A percentile compares a stretch with the other conserved stretches of the same genome.
Evolutionary conservation across 2,113 vertebrate genomes (phyloP).

Genomic region (Mystacornis crossleyi): DNA sequence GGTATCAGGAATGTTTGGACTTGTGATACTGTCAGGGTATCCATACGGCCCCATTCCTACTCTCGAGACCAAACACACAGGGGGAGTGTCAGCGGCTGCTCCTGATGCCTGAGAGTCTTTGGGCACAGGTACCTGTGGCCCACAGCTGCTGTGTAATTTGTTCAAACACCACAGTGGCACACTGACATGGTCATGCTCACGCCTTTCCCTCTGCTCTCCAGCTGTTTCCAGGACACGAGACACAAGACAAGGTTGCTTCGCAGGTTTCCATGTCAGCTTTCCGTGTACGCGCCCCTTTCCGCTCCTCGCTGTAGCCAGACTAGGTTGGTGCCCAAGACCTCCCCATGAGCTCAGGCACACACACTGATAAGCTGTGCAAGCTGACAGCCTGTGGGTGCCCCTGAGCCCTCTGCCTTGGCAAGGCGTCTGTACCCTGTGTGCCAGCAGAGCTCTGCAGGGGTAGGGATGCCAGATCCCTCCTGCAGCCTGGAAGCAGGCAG

Average conservation of each 20-base stretch:
- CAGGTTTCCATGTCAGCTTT: not conserved
- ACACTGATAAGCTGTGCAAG: not conserved
- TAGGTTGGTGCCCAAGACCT: not conserved
- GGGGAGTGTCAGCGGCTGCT: not conserved
- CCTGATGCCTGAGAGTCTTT: not conserved
- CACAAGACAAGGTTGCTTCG: not conserved
- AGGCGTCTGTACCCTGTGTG: not conserved
- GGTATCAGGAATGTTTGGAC: no score
- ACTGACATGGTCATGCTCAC: no score
- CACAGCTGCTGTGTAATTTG: not conserved
- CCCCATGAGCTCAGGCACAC: not conserved
- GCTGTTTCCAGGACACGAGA: not conserved
- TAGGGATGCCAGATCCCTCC: not conserved
- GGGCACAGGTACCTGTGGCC: not conserved
- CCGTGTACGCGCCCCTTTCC: not conserved
- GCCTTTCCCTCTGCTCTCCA: not conserved
- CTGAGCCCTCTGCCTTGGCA: not conserved
- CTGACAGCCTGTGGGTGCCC: not conserved
- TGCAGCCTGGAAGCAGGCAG: not conserved
- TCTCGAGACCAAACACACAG: not conserved
- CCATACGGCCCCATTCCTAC: fast-evolving
- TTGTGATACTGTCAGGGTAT: not conserved
- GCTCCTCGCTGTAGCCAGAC: not conserved
- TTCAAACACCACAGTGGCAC: not conserved
- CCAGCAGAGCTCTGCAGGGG: not conserved